A percentile compares a stretch with the other conserved stretches of the same genome.
phyloP scores from a whole-genome alignment of 2,113 vertebrate genomes.

The Cyanoderma ruficeps region DNA sequence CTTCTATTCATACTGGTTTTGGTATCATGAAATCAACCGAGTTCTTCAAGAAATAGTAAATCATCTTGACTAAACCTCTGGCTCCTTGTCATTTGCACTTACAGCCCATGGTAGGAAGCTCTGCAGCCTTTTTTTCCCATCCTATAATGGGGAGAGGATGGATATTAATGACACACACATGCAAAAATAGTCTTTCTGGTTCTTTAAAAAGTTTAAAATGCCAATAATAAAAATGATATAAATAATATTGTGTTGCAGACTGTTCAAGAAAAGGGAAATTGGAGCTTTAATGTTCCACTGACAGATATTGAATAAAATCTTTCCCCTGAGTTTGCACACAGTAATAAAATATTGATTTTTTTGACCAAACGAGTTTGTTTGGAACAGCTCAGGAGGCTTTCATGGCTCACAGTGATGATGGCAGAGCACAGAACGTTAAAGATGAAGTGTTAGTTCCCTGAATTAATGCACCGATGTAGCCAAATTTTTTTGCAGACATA shows the following conservation, averaged over 20 bases:
- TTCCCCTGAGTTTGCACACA: too few relatives aligned
- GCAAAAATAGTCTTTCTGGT: not conserved
- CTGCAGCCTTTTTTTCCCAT: not conserved
- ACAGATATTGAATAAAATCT: too few relatives aligned
- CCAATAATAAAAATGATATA: not conserved
- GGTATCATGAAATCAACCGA: too few relatives aligned
- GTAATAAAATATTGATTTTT: too few relatives aligned
- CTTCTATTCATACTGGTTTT: too few relatives aligned
- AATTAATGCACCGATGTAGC: not conserved
- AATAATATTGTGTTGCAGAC: not conserved
- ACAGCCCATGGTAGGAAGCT: not conserved
- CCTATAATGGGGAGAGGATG: not conserved
- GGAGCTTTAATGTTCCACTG: not conserved
- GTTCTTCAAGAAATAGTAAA: too few relatives aligned
- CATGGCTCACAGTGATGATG: not conserved
- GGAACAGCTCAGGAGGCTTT: too few relatives aligned
- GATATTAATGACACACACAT: not conserved
- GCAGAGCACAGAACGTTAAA: not conserved
- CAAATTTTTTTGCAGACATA: conserved; percentile 53
- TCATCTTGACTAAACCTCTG: too few relatives aligned
- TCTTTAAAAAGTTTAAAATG: not conserved
- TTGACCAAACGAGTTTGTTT: too few relatives aligned
- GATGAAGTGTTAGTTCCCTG: not conserved
- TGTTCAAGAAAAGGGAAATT: not conserved
- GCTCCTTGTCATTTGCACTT: not conserved